Conservation (phyloP, 2,797 vertebrate species). For the Crenichthys baileyi region DNA sequence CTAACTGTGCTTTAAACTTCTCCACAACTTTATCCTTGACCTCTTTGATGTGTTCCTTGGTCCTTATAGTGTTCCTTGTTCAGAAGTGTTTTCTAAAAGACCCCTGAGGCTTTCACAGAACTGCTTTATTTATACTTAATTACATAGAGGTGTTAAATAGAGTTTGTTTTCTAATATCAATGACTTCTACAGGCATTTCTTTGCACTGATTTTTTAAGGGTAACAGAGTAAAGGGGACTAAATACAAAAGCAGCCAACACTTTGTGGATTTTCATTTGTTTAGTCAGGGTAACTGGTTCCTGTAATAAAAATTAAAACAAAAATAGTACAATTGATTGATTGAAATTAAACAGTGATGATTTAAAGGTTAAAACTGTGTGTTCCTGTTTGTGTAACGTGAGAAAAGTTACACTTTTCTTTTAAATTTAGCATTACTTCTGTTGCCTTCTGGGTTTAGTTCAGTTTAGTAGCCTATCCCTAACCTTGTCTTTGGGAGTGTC, state of each 20-base stretch:
- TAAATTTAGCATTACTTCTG: background rate
- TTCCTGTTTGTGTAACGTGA: background rate
- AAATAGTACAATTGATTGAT: too few relatives aligned
- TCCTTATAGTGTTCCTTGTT: background rate
- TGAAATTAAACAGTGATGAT: background rate
- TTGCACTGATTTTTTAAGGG: too few relatives aligned
- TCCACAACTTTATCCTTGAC: background rate
- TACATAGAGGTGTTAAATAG: too few relatives aligned
- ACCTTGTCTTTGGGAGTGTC: conserved; percentile 20
- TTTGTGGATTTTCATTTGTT: background rate
- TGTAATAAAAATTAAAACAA: too few relatives aligned
- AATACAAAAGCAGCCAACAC: background rate
- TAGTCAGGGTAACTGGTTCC: too few relatives aligned
- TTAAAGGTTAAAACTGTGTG: background rate
- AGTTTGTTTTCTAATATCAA: too few relatives aligned
- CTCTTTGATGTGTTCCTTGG: background rate
- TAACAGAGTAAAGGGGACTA: too few relatives aligned
- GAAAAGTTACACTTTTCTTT: background rate
- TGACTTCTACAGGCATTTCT: too few relatives aligned
- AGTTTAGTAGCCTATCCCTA: conserved; percentile 9
- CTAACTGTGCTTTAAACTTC: background rate
- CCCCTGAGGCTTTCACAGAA: background rate
- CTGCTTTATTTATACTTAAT: background rate
- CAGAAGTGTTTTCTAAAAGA: background rate
- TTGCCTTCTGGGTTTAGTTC: background rate